Evolutionary conservation across 2,113 vertebrate species (phyloP).

Genomic region (Brachyhypopomus gauderio): DNA sequence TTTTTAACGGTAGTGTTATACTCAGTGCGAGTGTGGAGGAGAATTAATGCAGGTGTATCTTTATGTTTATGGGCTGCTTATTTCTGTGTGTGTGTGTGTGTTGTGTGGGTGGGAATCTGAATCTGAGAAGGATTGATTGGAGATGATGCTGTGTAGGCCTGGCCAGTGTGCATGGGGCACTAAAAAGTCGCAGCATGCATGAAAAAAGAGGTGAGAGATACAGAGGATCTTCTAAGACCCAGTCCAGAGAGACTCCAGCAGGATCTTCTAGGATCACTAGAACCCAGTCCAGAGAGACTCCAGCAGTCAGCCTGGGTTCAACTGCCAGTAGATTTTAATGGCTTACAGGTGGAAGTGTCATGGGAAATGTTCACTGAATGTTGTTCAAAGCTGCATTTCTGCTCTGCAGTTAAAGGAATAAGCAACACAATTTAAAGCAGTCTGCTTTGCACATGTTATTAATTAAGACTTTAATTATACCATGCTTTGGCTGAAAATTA

Average conservation of each 20-base stretch:
- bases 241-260: too few relatives aligned
- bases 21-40: background rate
- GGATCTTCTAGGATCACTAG: too few relatives aligned
- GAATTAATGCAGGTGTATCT: background rate
- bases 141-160: background rate
- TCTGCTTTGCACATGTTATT: constrained; percentile 32
- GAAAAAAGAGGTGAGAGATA: background rate
- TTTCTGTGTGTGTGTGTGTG: background rate
- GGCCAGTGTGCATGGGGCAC: background rate
- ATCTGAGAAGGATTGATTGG: too few relatives aligned
- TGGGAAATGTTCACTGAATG: background rate
- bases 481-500: background rate
- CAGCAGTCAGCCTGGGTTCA: background rate
- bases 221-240: too few relatives aligned
- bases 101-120: background rate
- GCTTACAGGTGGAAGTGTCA: background rate
- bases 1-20: background rate
- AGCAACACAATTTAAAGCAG: constrained; percentile 15
- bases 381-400: background rate
- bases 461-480: constrained; percentile 22
- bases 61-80: background rate
- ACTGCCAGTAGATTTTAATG: background rate
- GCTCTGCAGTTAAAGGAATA: constrained; percentile 26
- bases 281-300: background rate
- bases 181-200: background rate